Percentiles rank a stretch among this genome's conserved stretches.
These are phyloP conservation scores for Autographa gamma DNA, from an alignment of 2,888 invertebrate species.

Conservation along the genomic window DNA sequence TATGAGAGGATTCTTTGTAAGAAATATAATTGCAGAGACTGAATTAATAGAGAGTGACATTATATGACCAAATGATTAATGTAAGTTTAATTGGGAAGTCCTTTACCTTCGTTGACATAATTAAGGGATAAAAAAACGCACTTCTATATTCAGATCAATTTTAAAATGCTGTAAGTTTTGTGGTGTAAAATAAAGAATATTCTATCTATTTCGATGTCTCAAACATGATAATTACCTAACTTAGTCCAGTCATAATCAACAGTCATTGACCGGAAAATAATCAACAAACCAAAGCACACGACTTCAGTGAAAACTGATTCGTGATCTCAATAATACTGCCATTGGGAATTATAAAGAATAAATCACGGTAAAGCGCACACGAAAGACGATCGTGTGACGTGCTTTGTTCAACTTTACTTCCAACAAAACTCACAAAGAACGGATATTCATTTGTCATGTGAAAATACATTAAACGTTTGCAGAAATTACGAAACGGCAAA, in stretches of 20 bases:
- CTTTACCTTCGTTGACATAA: too few species aligned
- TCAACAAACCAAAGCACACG: constrained; percentile 1
- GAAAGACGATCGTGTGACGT: constrained; percentile 45
- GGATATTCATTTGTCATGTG: constrained; percentile 51
- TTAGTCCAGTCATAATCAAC: background rate
- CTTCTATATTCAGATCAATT: too few species aligned
- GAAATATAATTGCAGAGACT: too few species aligned
- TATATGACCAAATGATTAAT: too few species aligned
- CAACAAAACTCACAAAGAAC: constrained; percentile 40
- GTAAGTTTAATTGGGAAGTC: too few species aligned
- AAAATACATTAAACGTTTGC: constrained; percentile 50
- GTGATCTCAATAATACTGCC: constrained; percentile 26
- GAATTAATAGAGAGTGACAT: too few species aligned
- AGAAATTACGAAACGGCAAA: constrained; percentile 57
- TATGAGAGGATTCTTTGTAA: too few species aligned
- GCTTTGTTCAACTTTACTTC: constrained; percentile 38
- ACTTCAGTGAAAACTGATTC: constrained; percentile 1
- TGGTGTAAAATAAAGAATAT: too few species aligned
- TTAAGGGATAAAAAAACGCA: too few species aligned
- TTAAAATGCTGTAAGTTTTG: too few species aligned
- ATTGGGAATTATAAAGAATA: constrained; percentile 35
- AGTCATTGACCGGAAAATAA: background rate
- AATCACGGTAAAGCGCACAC: constrained; percentile 41
- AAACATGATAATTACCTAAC: background rate
- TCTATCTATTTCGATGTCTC: background rate